Base-by-base conservation (phyloP, 2,113 vertebrate genomes). In the Saimiri boliviensis region DNA sequence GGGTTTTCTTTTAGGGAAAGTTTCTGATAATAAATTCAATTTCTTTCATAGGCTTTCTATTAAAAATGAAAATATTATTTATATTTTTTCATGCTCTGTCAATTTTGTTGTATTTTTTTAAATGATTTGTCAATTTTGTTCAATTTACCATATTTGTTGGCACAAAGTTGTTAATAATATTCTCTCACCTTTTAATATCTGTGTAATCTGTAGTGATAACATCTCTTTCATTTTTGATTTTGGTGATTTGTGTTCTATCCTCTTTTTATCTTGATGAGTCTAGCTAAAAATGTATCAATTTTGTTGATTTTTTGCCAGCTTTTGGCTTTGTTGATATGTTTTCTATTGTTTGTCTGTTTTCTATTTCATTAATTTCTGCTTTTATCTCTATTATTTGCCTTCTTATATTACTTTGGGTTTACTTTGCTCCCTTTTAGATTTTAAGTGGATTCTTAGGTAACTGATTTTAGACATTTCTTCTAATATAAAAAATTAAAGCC, bases 401-500 rank as follows among this genome's bases (percentile, higher is more conserved):
- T 82, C 68, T 73, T 84, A 25, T 63, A n/a, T 42, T 63, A 54
- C 81, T 85, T 77, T 27, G 19, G n/a, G 49, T 90, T 85, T 90
- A 30, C 47, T 70, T 85, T 74, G 32, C 32, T 82, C 47, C 70
- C 71, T 92, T 74, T 92, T 49, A 74, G 19, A 27, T 74, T 27
- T 40, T 84, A 84, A 42, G 5, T 60, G 11, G 42, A 84, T 74
- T 74, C 42, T 85, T 89, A 82, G 37, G 16, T 83, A 92, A 82
- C 32, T 60, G 54, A 81, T 58, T 73, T 58, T 73, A 52, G n/a
- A 82, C 16, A 49, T 47, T 83, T 91, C 70, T 58, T 42, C 47
- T 93, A 86, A 79, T 58, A 47, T n/a, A 71, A 93, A 93, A 86
- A 80, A 56, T 79, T 79, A 68, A 87, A 68, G 49, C 60, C n/a